A percentile compares a stretch with the other conserved stretches of the same genome.
These are phyloP conservation scores for Pristionchus fissidentatus DNA, from an alignment of 2,888 invertebrate genomes.

Conservation along the genomic window DNA sequence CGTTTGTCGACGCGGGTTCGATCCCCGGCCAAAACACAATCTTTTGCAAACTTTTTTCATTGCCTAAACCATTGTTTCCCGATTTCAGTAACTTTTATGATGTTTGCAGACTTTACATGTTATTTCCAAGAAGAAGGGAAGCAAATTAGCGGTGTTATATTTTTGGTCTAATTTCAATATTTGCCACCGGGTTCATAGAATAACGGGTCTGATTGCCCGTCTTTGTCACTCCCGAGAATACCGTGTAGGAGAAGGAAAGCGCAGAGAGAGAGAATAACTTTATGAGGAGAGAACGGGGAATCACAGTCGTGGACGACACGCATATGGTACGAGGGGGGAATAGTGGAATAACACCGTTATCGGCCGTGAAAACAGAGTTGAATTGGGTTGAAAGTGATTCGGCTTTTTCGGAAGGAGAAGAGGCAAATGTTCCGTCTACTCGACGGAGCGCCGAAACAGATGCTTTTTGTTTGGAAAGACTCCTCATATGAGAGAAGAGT, in stretches of 20 bases:
- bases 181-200: no score
- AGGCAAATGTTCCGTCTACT: not conserved
- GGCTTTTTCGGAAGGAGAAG: not conserved
- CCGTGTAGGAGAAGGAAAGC: not conserved
- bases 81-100: no score
- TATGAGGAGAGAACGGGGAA: not conserved
- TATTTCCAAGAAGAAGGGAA: no score
- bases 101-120: no score
- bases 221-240: no score
- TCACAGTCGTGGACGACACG: not conserved
- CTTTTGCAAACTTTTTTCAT: no score
- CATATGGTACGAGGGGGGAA: not conserved
- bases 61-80: no score
- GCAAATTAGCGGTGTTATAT: no score
- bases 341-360: not conserved
- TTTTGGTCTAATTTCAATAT: no score
- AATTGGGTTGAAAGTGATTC: not conserved
- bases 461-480: not conserved
- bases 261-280: not conserved
- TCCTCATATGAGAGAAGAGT: not conserved
- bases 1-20: no score
- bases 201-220: no score
- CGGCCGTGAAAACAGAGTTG: not conserved
- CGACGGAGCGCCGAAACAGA: not conserved
- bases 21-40: no score